Conservation (phyloP, 2,888 invertebrate species). For the Hemithea aestivaria region DNA sequence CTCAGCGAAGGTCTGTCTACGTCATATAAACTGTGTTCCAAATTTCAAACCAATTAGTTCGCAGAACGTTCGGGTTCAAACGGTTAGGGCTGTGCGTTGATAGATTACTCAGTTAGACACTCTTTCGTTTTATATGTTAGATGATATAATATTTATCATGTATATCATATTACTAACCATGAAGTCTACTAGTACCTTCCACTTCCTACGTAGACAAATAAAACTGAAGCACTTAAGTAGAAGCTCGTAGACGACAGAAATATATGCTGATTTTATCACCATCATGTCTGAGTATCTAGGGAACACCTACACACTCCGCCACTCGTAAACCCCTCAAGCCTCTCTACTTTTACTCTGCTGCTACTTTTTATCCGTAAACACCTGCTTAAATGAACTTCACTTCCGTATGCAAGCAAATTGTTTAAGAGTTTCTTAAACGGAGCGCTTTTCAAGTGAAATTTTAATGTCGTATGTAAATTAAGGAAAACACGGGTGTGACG, state of each 20-base stretch:
- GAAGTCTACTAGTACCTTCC: too few species aligned
- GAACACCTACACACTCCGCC: slow-evolving; percentile 36
- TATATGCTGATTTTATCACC: slow-evolving; percentile 60
- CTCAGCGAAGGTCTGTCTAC: too few species aligned
- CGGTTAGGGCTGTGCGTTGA: too few species aligned
- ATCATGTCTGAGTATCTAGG: slow-evolving; percentile 41
- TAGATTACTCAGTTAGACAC: too few species aligned
- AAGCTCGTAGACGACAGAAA: slow-evolving; percentile 36
- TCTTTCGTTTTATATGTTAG: too few species aligned
- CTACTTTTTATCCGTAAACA: slow-evolving; percentile 38
- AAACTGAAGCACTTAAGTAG: slow-evolving; percentile 16
- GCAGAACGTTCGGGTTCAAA: too few species aligned
- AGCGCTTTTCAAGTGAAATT: slow-evolving; percentile 16
- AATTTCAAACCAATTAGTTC: too few species aligned
- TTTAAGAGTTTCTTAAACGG: slow-evolving; percentile 21
- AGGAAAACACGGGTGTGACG: slow-evolving; percentile 1
- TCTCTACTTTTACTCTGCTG: slow-evolving; percentile 31
- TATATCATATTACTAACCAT: too few species aligned
- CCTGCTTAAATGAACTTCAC: slow-evolving; percentile 31
- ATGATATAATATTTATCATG: too few species aligned
- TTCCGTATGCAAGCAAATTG: slow-evolving; percentile 24
- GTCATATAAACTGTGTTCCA: too few species aligned
- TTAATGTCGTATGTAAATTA: slow-evolving; percentile 13
- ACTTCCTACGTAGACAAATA: slow-evolving; percentile 16
- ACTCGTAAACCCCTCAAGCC: slow-evolving; percentile 32